Percentiles rank a stretch among this genome's conserved stretches.
phyloP scores from a whole-genome alignment of 2,888 invertebrate species.

The Cosmorhoe ocellata region DNA sequence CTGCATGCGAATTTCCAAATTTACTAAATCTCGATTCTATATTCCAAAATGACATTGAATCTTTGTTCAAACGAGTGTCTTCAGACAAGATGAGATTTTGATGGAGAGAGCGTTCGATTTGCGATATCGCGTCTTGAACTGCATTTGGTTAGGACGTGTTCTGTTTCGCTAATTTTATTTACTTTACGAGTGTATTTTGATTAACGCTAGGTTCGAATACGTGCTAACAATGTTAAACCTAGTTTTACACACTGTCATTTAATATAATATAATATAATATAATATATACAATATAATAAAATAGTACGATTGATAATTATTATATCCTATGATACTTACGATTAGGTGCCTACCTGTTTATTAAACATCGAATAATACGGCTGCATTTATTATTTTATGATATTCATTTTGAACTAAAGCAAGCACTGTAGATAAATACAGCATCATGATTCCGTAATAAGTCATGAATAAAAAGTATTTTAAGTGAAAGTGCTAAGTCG shows the following conservation, averaged over 20 bases:
- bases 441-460: too few relatives aligned
- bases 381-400: too few relatives aligned
- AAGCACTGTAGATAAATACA: too few relatives aligned
- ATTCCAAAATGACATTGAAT: slow-evolving; percentile 59
- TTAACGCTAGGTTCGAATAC: slow-evolving; percentile 26
- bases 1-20: slow-evolving; percentile 74
- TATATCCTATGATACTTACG: too few relatives aligned
- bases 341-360: too few relatives aligned
- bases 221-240: slow-evolving; percentile 17
- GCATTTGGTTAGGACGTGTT: slow-evolving; percentile 57
- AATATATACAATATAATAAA: too few relatives aligned
- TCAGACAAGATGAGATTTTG: slow-evolving; percentile 58
- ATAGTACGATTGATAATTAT: too few relatives aligned
- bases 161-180: slow-evolving; percentile 41
- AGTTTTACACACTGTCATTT: not conserved
- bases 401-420: too few relatives aligned
- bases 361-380: too few relatives aligned
- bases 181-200: slow-evolving; percentile 25
- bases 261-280: too few relatives aligned
- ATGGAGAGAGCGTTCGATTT: slow-evolving; percentile 53
- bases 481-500: too few relatives aligned
- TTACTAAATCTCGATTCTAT: slow-evolving; percentile 63
- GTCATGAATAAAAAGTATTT: too few relatives aligned
- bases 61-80: slow-evolving; percentile 46
- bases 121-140: slow-evolving; percentile 48